Conservation (phyloP, 2,797 vertebrate genomes). For the Clarias fuscus region DNA sequence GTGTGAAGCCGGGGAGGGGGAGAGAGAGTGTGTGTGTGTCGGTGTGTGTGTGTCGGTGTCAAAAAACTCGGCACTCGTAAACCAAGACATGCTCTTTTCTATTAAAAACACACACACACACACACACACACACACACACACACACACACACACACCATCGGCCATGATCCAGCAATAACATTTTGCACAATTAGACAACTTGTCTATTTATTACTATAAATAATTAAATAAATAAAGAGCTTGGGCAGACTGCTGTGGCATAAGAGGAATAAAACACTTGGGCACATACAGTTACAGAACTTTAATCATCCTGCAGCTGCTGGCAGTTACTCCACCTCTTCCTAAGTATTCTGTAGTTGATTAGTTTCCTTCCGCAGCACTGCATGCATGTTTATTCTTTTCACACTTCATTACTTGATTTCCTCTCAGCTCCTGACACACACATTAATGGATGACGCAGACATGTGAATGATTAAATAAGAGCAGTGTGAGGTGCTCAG, state of each 20-base stretch:
- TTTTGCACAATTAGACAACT: too few species aligned
- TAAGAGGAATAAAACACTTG: background rate
- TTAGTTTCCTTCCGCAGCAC: background rate
- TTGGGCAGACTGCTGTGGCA: background rate
- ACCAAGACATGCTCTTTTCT: too few species aligned
- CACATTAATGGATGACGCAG: background rate
- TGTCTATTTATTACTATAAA: too few species aligned
- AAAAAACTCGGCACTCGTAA: too few species aligned
- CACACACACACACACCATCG: too few species aligned
- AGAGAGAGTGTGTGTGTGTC: too few species aligned
- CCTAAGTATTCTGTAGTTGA: background rate
- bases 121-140: too few species aligned
- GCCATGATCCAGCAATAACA: too few species aligned
- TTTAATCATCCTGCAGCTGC: background rate
- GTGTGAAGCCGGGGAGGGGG: too few species aligned
- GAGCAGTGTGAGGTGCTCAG: background rate
- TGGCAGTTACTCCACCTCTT: background rate
- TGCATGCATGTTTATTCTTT: background rate
- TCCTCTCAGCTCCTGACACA: background rate
- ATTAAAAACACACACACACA: too few species aligned
- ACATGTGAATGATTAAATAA: background rate
- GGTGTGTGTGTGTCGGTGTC: too few species aligned
- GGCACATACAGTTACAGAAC: background rate
- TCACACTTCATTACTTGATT: background rate
- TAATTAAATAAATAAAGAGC: too few species aligned